Evolutionary conservation across 35 echinoderm and acorn worm genomes (phyloP).

Genomic region (Ophioderma brevispina): DNA sequence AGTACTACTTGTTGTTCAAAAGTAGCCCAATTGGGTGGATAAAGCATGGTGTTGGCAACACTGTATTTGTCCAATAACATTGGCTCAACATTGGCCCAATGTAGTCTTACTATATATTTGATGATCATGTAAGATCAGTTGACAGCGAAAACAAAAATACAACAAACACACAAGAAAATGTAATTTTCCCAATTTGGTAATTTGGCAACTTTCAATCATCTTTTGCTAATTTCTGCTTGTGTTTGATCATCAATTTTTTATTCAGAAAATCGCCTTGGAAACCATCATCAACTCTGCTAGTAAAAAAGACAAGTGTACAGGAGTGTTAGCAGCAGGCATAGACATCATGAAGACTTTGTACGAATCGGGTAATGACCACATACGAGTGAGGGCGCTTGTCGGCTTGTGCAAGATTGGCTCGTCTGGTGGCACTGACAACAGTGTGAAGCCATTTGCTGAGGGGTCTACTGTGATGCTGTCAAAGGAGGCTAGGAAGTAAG

Average conservation of each 20-base stretch:
- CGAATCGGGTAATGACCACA: constrained; percentile 72
- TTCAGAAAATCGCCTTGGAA: constrained; percentile 85
- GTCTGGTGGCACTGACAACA: constrained; percentile 84
- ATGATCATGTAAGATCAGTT: too few species aligned
- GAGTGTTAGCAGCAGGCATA: constrained; percentile 65
- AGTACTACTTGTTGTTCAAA: too few species aligned
- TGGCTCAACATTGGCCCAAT: too few species aligned
- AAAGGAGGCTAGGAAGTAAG: constrained; percentile 80
- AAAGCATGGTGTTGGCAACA: too few species aligned
- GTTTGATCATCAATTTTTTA: not conserved
- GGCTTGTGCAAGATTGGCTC: constrained; percentile 92
- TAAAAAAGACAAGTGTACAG: constrained; percentile 89
- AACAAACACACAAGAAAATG: too few species aligned
- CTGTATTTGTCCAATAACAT: too few species aligned
- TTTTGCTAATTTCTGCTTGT: too few species aligned
- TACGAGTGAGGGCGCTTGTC: constrained; percentile 88
- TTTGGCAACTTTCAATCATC: too few species aligned
- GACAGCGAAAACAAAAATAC: too few species aligned
- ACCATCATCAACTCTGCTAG: constrained; percentile 84
- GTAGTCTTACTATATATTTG: too few species aligned
- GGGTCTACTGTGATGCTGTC: constrained; percentile 78
- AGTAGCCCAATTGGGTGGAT: too few species aligned
- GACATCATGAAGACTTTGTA: constrained; percentile 83
- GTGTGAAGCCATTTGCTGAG: constrained; percentile 70
- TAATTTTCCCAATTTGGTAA: too few species aligned